These are phyloP conservation scores for Gallinago solitaria DNA, from an alignment of 2,797 vertebrate species.

Conservation along the genomic window DNA sequence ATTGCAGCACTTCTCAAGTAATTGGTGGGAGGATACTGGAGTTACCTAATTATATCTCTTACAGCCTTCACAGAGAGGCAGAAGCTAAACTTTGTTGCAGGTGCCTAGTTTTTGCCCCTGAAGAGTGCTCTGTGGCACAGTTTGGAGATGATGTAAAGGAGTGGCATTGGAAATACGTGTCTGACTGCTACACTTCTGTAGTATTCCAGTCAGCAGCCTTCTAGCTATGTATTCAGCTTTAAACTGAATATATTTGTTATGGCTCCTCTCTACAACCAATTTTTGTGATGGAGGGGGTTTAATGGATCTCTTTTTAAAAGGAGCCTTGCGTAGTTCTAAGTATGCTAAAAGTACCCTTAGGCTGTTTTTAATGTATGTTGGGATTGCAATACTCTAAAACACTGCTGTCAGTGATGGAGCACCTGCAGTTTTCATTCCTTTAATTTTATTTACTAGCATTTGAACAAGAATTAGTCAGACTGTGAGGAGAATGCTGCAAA, in stretches of 20 bases:
- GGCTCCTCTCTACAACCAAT: neutral
- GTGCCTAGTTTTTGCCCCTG: neutral
- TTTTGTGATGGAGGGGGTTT: neutral
- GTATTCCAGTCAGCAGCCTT: neutral
- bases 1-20: neutral
- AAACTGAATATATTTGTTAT: neutral
- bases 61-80: neutral
- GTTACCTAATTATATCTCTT: neutral
- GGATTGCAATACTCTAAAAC: neutral
- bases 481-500: neutral
- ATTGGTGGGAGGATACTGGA: neutral
- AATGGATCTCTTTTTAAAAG: neutral
- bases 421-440: constrained; percentile 14
- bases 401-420: neutral
- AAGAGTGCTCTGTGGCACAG: rapidly evolving
- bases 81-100: neutral
- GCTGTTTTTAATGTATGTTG: constrained; percentile 6
- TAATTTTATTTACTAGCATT: constrained; percentile 34
- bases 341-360: neutral
- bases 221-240: constrained; percentile 16
- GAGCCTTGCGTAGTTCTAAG: neutral
- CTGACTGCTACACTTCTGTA: neutral
- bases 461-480: constrained; percentile 14
- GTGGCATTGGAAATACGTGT: neutral
- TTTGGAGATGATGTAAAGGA: neutral